Evolutionary conservation across 2,888 invertebrate genomes (phyloP).

Genomic region (Timema podura): DNA sequence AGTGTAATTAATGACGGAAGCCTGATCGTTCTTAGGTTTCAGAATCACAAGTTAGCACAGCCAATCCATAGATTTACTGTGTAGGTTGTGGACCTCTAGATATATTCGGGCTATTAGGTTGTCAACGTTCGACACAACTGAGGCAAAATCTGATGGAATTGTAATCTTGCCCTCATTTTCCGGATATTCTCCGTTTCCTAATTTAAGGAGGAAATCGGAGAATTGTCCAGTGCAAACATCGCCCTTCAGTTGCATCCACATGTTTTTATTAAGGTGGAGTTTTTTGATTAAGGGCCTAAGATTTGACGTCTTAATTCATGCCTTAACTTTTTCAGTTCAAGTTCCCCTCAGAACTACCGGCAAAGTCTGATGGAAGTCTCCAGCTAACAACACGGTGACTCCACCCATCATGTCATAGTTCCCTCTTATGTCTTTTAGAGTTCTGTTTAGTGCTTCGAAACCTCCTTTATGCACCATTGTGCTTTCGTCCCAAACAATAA

Average conservation of each 20-base stretch:
- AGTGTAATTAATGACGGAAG: not conserved
- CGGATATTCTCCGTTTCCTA: slow-evolving; percentile 23
- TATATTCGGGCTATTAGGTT: slow-evolving; percentile 24
- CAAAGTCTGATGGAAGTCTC: slow-evolving; percentile 35
- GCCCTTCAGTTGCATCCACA: not conserved
- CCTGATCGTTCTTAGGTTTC: slow-evolving; percentile 26
- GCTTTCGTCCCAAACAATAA: slow-evolving; percentile 37
- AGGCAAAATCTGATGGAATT: too few relatives aligned
- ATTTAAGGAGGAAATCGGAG: not conserved
- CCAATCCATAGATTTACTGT: slow-evolving; percentile 25
- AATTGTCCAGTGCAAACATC: not conserved
- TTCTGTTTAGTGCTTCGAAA: slow-evolving; percentile 32
- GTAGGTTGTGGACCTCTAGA: slow-evolving; percentile 17
- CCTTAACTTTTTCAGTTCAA: slow-evolving; percentile 30
- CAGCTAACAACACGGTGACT: too few relatives aligned
- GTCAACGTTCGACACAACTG: slow-evolving; percentile 6
- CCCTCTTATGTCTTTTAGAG: slow-evolving; percentile 15
- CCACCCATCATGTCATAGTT: slow-evolving; percentile 32
- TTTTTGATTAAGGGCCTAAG: slow-evolving; percentile 23
- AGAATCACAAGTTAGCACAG: slow-evolving; percentile 28
- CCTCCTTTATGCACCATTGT: slow-evolving; percentile 32
- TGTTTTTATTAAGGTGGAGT: not conserved
- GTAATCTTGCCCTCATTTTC: slow-evolving; percentile 18
- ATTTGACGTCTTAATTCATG: slow-evolving; percentile 32
- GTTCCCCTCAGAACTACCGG: slow-evolving; percentile 25